Base-by-base conservation (phyloP, 2,888 invertebrate species). In the Orgyia antiqua region DNA sequence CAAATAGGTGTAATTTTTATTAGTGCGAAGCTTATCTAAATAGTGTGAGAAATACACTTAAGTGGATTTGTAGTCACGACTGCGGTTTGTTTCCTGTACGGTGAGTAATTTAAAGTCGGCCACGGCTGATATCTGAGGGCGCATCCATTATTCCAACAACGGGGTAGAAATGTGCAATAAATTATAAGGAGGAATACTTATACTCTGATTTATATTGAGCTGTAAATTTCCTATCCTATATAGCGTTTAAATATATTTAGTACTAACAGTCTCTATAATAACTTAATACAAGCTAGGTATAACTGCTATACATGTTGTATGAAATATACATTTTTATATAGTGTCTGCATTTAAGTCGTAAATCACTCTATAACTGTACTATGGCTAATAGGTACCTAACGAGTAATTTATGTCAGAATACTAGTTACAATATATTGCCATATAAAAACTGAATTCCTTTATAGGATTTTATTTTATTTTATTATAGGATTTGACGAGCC, bases 51-150 rank as follows among this genome's bases (percentile, higher is more conserved):
- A 77, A 68, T 69, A 70, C 61, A 60, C 58, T 67, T 69, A 75
- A 79, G 69, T 74, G 73, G 74, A 72, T 77, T 75, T 74, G 73
- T 69, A 71, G 76, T 66, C 68, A 65, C 61, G 68, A 66, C 67
- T 67, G 61, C 68, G 66, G 62, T 61, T 63, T 57, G 72, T 67
- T 82, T 80, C 82, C 80, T 76, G 68, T 66, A 62, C 58, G 58
- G 67, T 77, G 75, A 76, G 79, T 80, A 70, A 82, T 80, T 79
- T 78, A 77, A 79, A 77, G 80, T 77, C 75, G 68, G 68, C 60
- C 60, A 62, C 42, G 62, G 58, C 71, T 77, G 82, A 77, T 84
- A 86, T 80, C 84, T 77, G 69, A 56, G 68, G 68, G 58, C 58
- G 68, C 82, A 82, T 84, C 79, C 74, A 82, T 86, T 86, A 80